Base-by-base conservation (phyloP, 2,113 vertebrate genomes). In the Pao palembangensis region DNA sequence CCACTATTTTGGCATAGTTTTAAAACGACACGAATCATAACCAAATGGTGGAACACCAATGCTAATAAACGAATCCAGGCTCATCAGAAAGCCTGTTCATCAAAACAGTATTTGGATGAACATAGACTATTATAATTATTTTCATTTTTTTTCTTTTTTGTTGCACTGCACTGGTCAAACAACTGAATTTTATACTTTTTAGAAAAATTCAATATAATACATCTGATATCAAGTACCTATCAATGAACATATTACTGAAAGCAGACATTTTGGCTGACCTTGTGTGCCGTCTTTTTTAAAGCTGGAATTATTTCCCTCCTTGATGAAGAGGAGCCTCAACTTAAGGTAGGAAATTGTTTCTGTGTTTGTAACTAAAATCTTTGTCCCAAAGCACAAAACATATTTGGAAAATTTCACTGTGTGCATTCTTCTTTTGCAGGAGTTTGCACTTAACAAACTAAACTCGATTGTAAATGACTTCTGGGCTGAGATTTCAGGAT, bases 401-500 rank as follows among this genome's bases (percentile, higher is more conserved):
- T 5, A 44, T 6, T 15, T 44, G 21, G 21, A 23, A 23, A 2
- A 23, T 23, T 23, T 23, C 21, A 23, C 21, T 23, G 21, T 23
- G 21, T 23, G 21, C 8, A 31, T 8, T 2, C 62, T 82, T 79
- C 10, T 44, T 13, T 77, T 75, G 2, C 69, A 99, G 97, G 97
- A 99, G 83, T 99, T 99, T 92, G 97, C 97, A 63, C 91, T 99
- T 75, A 95, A 98, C 68, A 99, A 99, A 58, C 84, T 99, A 65
- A 94, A 99, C 85, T 89, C 93, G 55, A 93, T 99, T 64, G 97
- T 99, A 76, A 98, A 99, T 90, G 97, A 99, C 84, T 99, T 99
- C 88, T 99, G 96, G 96, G 96, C 96, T 82, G 97, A 99, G 85
- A 99, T 99, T 86, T 99, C 97, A 1, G 97, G 98, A 85, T 99